Percentiles rank a stretch among this genome's conserved stretches.
Conservation (phyloP, 2,888 invertebrate species). For the Brachyptera putata region DNA sequence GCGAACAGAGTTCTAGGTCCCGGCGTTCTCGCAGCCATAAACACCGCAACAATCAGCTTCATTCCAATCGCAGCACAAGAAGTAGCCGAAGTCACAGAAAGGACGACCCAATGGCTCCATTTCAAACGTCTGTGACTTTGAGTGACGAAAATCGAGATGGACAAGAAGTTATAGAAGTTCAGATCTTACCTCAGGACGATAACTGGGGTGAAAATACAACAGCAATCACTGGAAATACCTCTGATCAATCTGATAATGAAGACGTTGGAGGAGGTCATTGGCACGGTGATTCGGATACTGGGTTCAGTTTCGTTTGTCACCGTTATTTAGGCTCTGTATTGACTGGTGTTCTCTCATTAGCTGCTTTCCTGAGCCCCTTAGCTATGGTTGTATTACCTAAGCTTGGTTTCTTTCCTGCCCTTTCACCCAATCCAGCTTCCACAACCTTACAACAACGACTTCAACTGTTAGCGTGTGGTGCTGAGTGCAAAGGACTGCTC, state of each 20-base stretch:
- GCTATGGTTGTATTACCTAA: constrained; percentile 94
- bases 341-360: constrained; percentile 71
- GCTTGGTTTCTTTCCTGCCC: constrained; percentile 76
- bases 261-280: constrained; percentile 76
- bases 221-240: constrained; percentile 93
- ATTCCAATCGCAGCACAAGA: constrained; percentile 63
- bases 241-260: constrained; percentile 90
- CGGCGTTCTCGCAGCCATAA: constrained; percentile 41
- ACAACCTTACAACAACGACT: constrained; percentile 66
- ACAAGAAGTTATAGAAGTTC: constrained; percentile 92
- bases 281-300: constrained; percentile 65
- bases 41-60: constrained; percentile 54
- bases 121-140: constrained; percentile 79
- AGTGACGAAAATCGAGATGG: constrained; percentile 74
- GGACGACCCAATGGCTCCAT: constrained; percentile 72
- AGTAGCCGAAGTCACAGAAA: constrained; percentile 62
- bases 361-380: constrained; percentile 87
- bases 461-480: constrained; percentile 74
- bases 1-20: constrained; percentile 76
- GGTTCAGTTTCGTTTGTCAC: constrained; percentile 69
- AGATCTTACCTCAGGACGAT: constrained; percentile 89
- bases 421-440: constrained; percentile 56
- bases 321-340: constrained; percentile 79
- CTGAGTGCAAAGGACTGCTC: constrained; percentile 90
- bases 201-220: constrained; percentile 99